Conservation (phyloP, 2,113 vertebrate species). For the Catharus fuscescens region DNA sequence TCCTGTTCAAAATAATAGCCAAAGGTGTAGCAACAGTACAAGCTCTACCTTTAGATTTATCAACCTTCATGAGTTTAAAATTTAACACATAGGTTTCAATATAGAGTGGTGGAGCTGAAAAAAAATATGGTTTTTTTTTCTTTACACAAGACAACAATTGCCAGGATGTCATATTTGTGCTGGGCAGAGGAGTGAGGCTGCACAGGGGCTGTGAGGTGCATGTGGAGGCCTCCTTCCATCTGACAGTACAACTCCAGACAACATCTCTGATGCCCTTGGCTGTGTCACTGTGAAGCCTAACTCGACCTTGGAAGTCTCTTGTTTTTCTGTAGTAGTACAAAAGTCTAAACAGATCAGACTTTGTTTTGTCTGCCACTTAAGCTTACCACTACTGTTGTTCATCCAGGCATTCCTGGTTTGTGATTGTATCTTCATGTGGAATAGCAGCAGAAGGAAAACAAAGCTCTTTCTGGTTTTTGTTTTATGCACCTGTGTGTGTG, state of each 20-base stretch:
- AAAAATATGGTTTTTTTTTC: not conserved
- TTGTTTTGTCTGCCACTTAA: slow-evolving; percentile 26
- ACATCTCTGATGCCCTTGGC: not conserved
- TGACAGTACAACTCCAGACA: not conserved
- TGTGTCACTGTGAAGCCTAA: not conserved
- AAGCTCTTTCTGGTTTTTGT: not conserved
- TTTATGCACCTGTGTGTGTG: not conserved
- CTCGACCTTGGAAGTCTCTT: not conserved
- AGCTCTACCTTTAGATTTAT: not conserved
- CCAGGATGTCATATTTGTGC: not conserved
- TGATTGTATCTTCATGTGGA: not conserved
- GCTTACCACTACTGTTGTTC: not conserved
- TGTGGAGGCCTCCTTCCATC: not conserved
- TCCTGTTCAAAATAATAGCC: not conserved
- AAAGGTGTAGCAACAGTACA: not conserved
- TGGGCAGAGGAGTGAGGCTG: not conserved
- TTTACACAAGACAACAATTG: not conserved
- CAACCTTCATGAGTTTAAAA: not conserved
- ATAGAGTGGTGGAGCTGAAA: accelerated
- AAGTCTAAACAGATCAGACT: not conserved
- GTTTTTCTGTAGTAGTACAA: not conserved
- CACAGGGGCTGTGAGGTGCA: not conserved
- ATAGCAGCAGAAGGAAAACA: not conserved
- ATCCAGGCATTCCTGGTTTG: not conserved
- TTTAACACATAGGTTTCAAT: not conserved